Conservation (phyloP, 1,140 invertebrate genomes). For the Globodera rostochiensis region DNA sequence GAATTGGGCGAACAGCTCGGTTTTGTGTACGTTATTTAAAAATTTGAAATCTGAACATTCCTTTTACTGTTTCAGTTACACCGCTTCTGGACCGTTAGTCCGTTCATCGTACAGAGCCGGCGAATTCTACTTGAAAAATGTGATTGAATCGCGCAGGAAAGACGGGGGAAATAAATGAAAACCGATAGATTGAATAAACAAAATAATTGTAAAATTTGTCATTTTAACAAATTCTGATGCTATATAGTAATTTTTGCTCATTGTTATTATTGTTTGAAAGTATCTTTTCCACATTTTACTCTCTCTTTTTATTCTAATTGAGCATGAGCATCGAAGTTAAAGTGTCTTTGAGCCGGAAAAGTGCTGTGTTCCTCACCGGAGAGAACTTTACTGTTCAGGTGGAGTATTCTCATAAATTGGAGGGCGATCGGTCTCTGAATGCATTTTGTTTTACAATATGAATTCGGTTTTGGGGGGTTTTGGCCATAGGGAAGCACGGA, state of each 20-base stretch:
- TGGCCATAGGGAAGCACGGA: too few relatives aligned
- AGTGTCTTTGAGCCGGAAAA: slow-evolving; percentile 34
- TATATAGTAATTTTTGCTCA: neutral
- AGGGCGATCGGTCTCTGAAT: neutral
- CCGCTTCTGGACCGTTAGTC: slow-evolving; percentile 93
- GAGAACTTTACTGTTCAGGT: slow-evolving; percentile 43
- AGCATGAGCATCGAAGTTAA: slow-evolving; percentile 44
- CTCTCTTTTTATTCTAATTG: neutral
- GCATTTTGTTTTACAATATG: too few relatives aligned
- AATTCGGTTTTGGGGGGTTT: too few relatives aligned
- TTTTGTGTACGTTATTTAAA: slow-evolving; percentile 72
- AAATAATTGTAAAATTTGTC: neutral
- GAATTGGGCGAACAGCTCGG: slow-evolving; percentile 81
- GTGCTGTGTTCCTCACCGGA: slow-evolving; percentile 41
- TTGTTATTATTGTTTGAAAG: neutral
- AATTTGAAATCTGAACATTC: neutral
- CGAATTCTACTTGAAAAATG: slow-evolving; percentile 68
- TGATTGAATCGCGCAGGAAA: slow-evolving; percentile 25
- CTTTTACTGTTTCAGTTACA: slow-evolving; percentile 72
- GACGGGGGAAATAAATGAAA: neutral
- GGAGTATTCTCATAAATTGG: neutral
- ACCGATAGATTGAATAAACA: slow-evolving; percentile 28
- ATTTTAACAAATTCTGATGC: slow-evolving; percentile 15
- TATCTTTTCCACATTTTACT: neutral
- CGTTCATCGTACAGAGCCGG: slow-evolving; percentile 96